phyloP scores from a whole-genome alignment of 2,113 vertebrate species.

The Albula goreensis region DNA sequence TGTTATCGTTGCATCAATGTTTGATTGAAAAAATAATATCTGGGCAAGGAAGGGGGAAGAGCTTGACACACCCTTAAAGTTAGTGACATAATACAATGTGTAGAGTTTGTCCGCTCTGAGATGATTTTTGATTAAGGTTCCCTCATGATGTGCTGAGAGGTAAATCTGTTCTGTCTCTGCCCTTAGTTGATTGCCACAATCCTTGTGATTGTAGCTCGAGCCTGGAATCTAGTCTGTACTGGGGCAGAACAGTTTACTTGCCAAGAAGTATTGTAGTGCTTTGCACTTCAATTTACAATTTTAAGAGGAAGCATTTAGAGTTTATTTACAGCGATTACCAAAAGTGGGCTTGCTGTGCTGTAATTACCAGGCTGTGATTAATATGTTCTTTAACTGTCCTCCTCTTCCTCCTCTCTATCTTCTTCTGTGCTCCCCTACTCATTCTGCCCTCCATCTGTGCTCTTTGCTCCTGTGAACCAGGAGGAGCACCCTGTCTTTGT shows the following conservation, averaged over 20 bases:
- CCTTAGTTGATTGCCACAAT: background rate
- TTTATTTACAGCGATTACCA: background rate
- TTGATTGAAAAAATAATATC: no score
- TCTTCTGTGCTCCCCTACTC: background rate
- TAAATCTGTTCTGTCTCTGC: background rate
- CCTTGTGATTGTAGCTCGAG: background rate
- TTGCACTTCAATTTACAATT: background rate
- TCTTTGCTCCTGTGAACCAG: conserved; percentile 10
- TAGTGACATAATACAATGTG: no score
- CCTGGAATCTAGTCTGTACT: background rate
- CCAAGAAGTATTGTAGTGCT: background rate
- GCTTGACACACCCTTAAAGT: no score
- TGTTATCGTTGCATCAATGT: no score
- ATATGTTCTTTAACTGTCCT: background rate
- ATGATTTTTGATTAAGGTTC: background rate
- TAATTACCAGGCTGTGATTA: background rate
- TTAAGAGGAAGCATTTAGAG: background rate
- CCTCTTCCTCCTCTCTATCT: background rate
- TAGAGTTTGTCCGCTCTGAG: no score
- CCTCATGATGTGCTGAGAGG: background rate
- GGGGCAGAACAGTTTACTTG: background rate
- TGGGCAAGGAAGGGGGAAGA: no score
- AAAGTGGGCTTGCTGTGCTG: background rate
- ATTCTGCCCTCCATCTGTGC: background rate
- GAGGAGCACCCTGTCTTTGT: conserved; percentile 24